Conservation (phyloP, 1,140 invertebrate species). For the Heliconius melpomene region DNA sequence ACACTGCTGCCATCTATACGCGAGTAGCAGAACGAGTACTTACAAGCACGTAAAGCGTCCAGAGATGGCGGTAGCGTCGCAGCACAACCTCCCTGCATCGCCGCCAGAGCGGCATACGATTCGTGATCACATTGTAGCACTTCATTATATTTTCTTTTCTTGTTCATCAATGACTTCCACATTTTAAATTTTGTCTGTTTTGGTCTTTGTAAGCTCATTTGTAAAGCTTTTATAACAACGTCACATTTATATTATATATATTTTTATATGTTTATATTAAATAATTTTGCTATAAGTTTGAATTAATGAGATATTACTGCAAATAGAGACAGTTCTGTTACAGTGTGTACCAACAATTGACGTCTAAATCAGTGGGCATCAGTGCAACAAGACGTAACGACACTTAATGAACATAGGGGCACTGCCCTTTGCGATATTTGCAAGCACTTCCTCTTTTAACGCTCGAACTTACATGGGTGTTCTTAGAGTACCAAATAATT, state of each 20-base stretch:
- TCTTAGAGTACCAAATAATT: background rate
- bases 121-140: conserved; percentile 64
- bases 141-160: conserved; percentile 76
- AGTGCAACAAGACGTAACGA: conserved; percentile 60
- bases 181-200: conserved; percentile 68
- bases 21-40: conserved; percentile 64
- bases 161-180: conserved; percentile 75
- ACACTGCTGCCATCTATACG: conserved; percentile 53
- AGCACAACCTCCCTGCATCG: conserved; percentile 71
- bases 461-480: background rate
- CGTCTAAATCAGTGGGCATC: conserved; percentile 58
- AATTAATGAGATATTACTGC: conserved; percentile 7
- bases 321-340: conserved; percentile 27
- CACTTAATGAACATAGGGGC: conserved; percentile 67
- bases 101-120: conserved; percentile 70
- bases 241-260: background rate
- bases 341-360: conserved; percentile 55
- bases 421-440: conserved; percentile 52
- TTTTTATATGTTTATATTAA: background rate
- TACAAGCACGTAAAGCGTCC: conserved; percentile 74
- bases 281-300: background rate
- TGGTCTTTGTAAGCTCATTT: conserved; percentile 72
- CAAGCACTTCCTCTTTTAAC: conserved; percentile 30
- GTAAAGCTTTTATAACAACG: conserved; percentile 48
- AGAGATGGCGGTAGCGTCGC: conserved; percentile 77